A percentile compares a stretch with the other conserved stretches of the same genome.
Conservation (phyloP, 2,888 invertebrate species). For the Trachelus stipa region DNA sequence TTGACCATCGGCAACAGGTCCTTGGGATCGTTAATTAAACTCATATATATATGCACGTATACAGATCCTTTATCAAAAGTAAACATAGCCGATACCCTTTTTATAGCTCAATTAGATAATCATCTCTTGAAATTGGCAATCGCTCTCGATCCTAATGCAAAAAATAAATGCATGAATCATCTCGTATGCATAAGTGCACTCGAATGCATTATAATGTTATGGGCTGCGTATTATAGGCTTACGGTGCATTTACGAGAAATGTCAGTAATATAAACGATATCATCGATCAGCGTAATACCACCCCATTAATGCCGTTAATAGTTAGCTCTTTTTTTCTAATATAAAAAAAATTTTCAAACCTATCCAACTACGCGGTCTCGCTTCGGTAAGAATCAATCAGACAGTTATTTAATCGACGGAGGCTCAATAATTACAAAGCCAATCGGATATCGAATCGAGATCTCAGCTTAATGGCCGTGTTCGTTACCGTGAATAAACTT, state of each 20-base stretch:
- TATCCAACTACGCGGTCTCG: not conserved
- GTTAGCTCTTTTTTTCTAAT: not conserved
- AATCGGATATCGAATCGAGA: conserved; percentile 33
- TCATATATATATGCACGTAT: not conserved
- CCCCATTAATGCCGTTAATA: conserved; percentile 4
- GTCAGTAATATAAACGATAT: not conserved
- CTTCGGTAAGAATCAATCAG: conserved; percentile 30
- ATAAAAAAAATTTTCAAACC: not conserved
- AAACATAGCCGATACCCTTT: not conserved
- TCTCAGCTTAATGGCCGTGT: conserved; percentile 3
- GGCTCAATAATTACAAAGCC: conserved; percentile 38
- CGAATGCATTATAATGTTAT: not conserved
- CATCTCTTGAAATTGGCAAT: not conserved
- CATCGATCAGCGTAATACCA: conserved; percentile 2
- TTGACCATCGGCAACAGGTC: not conserved
- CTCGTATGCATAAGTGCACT: not conserved
- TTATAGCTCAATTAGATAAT: not conserved
- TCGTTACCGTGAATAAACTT: not conserved
- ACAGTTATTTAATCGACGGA: conserved; percentile 28
- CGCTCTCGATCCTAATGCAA: not conserved
- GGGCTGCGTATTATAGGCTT: not conserved
- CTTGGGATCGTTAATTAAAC: not conserved
- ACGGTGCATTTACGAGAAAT: not conserved
- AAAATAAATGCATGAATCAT: not conserved
- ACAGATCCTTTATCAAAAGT: not conserved